phyloP scores from a whole-genome alignment of 1,140 invertebrate species.

The Papilio helenus region DNA sequence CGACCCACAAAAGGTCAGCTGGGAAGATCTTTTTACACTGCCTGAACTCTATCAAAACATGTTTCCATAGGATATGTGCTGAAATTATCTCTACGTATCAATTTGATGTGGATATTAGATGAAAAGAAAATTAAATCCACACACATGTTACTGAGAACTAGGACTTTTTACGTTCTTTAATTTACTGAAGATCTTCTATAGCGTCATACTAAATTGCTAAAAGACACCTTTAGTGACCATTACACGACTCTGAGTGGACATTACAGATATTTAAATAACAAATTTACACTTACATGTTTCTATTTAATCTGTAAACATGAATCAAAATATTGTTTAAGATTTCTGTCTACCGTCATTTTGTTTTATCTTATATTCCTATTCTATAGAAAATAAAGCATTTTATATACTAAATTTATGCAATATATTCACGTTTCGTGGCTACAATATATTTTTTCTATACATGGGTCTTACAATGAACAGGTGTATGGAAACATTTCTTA shows the following conservation, averaged over 20 bases:
- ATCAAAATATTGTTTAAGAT: neutral
- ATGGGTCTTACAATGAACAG: neutral
- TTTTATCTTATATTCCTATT: neutral
- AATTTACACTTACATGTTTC: no score
- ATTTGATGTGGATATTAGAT: neutral
- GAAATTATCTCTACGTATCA: neutral
- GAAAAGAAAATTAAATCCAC: neutral
- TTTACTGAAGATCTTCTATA: no score
- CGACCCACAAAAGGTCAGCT: neutral
- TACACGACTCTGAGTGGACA: no score
- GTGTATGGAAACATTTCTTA: neutral
- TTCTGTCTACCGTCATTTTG: neutral
- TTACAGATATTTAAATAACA: no score
- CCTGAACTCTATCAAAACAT: constrained; percentile 10
- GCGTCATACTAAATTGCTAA: no score
- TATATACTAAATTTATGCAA: neutral
- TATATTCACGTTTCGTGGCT: neutral
- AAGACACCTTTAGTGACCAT: no score
- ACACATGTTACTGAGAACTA: neutral
- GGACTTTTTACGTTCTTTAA: no score
- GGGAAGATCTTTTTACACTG: neutral
- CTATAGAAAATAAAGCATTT: neutral
- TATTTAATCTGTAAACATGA: no score
- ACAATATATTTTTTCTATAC: neutral
- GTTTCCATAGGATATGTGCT: neutral